Evolutionary conservation across 2,797 vertebrate species (phyloP).

Genomic region (Darevskia nairensis): DNA sequence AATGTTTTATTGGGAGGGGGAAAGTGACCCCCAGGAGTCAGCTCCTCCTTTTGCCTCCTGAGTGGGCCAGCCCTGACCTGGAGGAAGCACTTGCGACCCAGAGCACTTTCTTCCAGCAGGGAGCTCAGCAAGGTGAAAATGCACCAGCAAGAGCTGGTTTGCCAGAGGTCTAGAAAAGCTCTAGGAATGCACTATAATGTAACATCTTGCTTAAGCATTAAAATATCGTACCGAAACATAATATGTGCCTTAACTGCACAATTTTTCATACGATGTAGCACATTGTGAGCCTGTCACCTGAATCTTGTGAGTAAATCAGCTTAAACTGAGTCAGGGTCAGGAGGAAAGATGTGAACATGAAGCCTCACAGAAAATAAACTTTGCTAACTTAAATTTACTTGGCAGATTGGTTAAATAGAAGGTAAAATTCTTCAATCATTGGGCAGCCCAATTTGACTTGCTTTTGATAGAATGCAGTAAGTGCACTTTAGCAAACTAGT

Average conservation of each 20-base stretch:
- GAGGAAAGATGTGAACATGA: neutral
- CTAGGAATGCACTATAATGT: neutral
- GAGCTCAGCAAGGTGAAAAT: no score
- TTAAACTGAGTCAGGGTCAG: no score
- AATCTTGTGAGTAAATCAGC: neutral
- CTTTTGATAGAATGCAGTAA: neutral
- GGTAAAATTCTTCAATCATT: neutral
- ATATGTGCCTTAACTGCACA: neutral
- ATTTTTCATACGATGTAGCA: neutral
- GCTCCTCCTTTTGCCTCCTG: no score
- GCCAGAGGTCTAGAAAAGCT: neutral
- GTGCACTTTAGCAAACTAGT: slow-evolving; percentile 14
- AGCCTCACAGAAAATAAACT: no score
- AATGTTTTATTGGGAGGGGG: no score
- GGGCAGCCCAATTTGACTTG: neutral
- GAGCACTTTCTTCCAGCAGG: no score
- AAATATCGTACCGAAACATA: neutral
- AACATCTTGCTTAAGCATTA: neutral
- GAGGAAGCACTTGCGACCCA: no score
- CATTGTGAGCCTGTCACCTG: neutral
- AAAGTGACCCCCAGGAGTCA: no score
- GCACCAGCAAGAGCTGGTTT: no score
- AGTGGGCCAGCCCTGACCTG: no score
- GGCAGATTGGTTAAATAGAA: neutral
- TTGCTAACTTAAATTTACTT: neutral